phyloP scores from a whole-genome alignment of 2,113 vertebrate genomes.

The Centropus unirufus region DNA sequence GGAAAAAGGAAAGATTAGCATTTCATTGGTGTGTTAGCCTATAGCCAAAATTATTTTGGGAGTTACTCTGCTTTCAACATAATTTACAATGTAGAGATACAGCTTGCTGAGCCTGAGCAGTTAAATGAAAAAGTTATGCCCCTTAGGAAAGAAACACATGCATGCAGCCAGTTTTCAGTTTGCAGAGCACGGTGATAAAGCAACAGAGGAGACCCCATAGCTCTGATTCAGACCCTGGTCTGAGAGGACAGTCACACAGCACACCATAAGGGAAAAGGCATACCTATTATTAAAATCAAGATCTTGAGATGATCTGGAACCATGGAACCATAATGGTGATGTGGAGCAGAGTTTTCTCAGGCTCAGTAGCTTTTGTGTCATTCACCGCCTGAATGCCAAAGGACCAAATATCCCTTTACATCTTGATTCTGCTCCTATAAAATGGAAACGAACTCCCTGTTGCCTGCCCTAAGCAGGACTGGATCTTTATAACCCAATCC shows the following conservation, averaged over 20 bases:
- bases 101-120: neutral
- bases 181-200: neutral
- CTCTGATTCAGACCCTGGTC: neutral
- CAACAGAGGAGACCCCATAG: neutral
- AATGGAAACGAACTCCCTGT: neutral
- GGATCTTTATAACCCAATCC: neutral
- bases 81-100: neutral
- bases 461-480: neutral
- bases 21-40: neutral
- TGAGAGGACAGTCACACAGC: neutral
- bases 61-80: neutral
- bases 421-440: neutral
- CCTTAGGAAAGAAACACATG: neutral
- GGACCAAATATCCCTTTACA: neutral
- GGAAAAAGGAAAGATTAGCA: neutral
- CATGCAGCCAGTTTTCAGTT: neutral
- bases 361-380: neutral
- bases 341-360: neutral
- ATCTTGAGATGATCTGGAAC: neutral
- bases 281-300: neutral
- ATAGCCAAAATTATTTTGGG: neutral
- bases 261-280: neutral
- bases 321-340: neutral
- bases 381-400: neutral
- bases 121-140: neutral